A percentile compares a stretch with the other conserved stretches of the same genome.
These are phyloP conservation scores for Lordiphosa stackelbergi DNA, from an alignment of 1,140 invertebrate species.

Conservation along the genomic window DNA sequence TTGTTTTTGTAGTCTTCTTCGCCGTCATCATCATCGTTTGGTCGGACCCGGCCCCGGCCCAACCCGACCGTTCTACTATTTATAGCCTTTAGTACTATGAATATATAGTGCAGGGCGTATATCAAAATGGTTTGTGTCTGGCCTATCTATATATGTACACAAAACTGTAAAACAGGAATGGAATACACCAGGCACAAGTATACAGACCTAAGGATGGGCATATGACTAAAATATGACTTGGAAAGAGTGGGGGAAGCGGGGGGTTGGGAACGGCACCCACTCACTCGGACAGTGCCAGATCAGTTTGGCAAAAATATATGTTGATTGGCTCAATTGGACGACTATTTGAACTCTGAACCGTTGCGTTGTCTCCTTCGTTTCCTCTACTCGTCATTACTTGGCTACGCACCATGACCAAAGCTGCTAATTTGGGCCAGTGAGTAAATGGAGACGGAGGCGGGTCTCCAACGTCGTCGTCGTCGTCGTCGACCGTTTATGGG, in stretches of 20 bases:
- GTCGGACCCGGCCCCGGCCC: slow-evolving; percentile 6
- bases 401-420: slow-evolving; percentile 58
- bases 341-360: slow-evolving; percentile 75
- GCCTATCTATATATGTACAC: slow-evolving; percentile 8
- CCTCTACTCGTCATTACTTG: slow-evolving; percentile 22
- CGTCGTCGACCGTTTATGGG: slow-evolving; percentile 57
- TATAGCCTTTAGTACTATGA: slow-evolving; percentile 32
- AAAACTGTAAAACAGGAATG: background rate
- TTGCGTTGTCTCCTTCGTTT: slow-evolving; percentile 27
- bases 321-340: slow-evolving; percentile 76
- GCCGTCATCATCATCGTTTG: slow-evolving; percentile 7
- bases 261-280: background rate
- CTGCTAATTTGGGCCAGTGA: slow-evolving; percentile 67
- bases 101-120: slow-evolving; percentile 43
- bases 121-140: slow-evolving; percentile 41
- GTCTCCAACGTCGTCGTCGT: background rate
- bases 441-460: slow-evolving; percentile 22
- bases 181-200: too few relatives aligned
- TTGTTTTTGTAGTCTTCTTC: background rate
- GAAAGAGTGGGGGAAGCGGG: background rate
- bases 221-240: too few relatives aligned
- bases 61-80: slow-evolving; percentile 24
- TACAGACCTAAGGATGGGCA: too few relatives aligned
- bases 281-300: slow-evolving; percentile 3
- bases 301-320: slow-evolving; percentile 22